phyloP scores from a whole-genome alignment of 2,113 vertebrate genomes.

The Silurus asotus region DNA sequence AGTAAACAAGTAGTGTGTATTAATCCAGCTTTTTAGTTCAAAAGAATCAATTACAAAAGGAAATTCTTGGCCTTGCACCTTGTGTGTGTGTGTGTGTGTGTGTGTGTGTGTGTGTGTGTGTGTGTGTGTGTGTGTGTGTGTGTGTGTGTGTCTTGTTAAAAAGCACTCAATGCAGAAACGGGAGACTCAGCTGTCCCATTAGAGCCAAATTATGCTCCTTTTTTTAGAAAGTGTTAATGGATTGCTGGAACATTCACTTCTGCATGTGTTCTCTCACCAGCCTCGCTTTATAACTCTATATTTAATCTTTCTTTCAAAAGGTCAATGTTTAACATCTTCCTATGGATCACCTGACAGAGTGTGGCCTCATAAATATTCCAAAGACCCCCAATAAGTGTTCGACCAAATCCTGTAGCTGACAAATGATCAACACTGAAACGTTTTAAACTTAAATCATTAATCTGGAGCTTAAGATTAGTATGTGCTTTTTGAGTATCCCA shows the following conservation, averaged over 20 bases:
- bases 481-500: too few relatives aligned
- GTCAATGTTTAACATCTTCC: constrained; percentile 8
- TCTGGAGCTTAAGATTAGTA: too few relatives aligned
- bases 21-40: constrained; percentile 8
- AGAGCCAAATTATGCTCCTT: constrained; percentile 16
- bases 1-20: not conserved
- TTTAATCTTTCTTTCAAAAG: constrained; percentile 14
- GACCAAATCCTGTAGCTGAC: not conserved
- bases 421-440: not conserved
- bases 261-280: not conserved
- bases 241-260: constrained; percentile 19
- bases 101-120: not conserved
- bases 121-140: not conserved
- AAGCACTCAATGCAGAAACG: not conserved
- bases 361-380: not conserved
- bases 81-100: too few relatives aligned
- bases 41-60: not conserved
- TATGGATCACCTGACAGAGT: not conserved
- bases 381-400: too few relatives aligned
- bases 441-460: not conserved
- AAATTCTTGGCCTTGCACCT: not conserved
- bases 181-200: constrained; percentile 15
- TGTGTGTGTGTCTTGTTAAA: constrained; percentile 2
- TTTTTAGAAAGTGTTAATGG: constrained; percentile 32
- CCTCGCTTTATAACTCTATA: constrained; percentile 7